Evolutionary conservation across 2,797 vertebrate species (phyloP).

Genomic region (Phoeniculus purpureus): DNA sequence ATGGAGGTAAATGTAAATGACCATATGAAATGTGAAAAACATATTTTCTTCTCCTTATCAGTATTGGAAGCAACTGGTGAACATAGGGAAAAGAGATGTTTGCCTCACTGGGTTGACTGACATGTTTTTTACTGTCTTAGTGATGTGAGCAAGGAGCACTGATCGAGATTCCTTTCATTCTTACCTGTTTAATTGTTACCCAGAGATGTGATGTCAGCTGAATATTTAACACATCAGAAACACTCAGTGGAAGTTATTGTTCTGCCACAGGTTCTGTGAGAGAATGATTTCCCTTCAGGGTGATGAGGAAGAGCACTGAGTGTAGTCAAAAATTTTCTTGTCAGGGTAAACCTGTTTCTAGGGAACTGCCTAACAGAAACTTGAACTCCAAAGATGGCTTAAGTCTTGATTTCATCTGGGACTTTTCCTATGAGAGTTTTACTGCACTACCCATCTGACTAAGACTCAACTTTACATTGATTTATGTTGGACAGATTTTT

Average conservation of each 20-base stretch:
- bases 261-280: conserved; percentile 14
- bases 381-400: neutral
- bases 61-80: neutral
- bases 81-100: neutral
- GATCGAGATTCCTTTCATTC: neutral
- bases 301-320: neutral
- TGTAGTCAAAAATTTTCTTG: conserved; percentile 4
- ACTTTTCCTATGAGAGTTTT: neutral
- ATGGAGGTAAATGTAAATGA: neutral
- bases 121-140: neutral
- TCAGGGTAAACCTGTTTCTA: neutral
- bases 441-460: neutral
- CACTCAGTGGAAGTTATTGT: conserved; percentile 30
- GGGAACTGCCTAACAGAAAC: neutral
- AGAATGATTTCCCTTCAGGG: neutral
- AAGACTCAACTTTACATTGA: neutral
- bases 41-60: neutral
- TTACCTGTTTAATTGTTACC: conserved; percentile 19
- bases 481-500: neutral
- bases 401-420: neutral
- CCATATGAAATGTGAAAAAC: neutral
- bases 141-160: neutral
- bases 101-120: neutral
- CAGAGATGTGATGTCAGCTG: conserved; percentile 7
- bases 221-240: conserved; percentile 28